Base-by-base conservation (phyloP, 2,888 invertebrate species). In the Leptopilina drosophilae region DNA sequence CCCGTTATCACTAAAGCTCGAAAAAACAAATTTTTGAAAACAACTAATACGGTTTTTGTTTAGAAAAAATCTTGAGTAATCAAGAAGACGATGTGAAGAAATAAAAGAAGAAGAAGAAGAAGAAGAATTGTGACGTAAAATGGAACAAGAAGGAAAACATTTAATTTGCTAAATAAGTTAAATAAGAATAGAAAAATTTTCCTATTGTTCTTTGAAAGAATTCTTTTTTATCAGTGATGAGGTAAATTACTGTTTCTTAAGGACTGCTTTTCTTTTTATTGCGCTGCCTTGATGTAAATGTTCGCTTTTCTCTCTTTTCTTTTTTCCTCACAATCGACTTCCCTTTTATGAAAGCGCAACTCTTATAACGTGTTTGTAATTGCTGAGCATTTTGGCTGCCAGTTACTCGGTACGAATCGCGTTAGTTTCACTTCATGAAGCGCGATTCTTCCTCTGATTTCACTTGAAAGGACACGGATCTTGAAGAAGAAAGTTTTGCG, bases 181-280 rank as follows among this genome's bases (percentile, higher is more conserved):
- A 33, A 33, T 33, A 33, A 33, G 42, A 42, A 42, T 42, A 42
- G 8, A 42, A 7, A 42, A 42, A 42, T 7, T 82, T 82, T 82
- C 85, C 84, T 49, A 87, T 88, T 89, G 88, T 88, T 85, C 81
- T 85, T 1, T 80, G 77, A 65, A 81, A 80, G 80, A 80, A 80
- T 80, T 78, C 86, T 85, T 88, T 89, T 88, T 89, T 88, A 88
- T 88, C 87, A 84, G 84, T 84, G 84, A 88, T 87, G 86, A 11
- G 49, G 49, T 9, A 88, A 88, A 89, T 89, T 88, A 89, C 85
- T 86, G 84, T 87, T 88, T 33, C 33, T 33, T 84, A 87, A 33
- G 73, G 26, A 56, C 53, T 56, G 2, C 26, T n/a, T 73, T 73
- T 56, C 20, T 20, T 15, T 62, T 20, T 3, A 15, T 20, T 20